These are phyloP conservation scores for Elaphurus davidianus DNA, from an alignment of 2,113 vertebrate species.

Conservation along the genomic window DNA sequence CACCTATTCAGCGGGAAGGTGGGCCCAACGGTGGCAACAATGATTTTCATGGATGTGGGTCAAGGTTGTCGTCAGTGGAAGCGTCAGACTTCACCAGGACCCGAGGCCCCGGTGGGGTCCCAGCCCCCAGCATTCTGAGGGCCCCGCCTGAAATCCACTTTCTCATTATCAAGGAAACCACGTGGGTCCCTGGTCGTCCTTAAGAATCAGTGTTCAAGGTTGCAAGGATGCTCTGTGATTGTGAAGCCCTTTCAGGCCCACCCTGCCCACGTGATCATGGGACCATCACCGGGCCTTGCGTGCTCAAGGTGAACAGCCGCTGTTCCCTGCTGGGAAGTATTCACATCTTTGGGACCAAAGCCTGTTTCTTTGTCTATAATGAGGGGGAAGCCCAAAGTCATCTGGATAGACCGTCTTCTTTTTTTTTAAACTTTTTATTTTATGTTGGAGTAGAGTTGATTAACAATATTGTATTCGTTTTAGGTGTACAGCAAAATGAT, in stretches of 20 bases:
- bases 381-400: neutral
- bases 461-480: neutral
- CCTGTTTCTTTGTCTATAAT: neutral
- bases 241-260: slow-evolving; percentile 38
- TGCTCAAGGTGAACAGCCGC: neutral
- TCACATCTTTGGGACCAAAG: neutral
- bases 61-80: slow-evolving; percentile 24
- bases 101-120: neutral
- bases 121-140: neutral
- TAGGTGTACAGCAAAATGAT: neutral
- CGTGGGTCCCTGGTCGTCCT: slow-evolving; percentile 26
- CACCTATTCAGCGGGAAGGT: slow-evolving; percentile 11
- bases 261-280: slow-evolving; percentile 26
- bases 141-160: slow-evolving; percentile 1
- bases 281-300: neutral
- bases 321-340: neutral
- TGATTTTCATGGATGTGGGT: slow-evolving; percentile 11
- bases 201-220: slow-evolving; percentile 64
- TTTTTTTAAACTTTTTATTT: neutral
- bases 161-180: slow-evolving; percentile 51
- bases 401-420: neutral
- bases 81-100: neutral
- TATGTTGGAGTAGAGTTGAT: neutral
- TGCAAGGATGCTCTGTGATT: slow-evolving; percentile 39
- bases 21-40: neutral